These are phyloP conservation scores for Salvelinus alpinus DNA, from an alignment of 2,113 vertebrate genomes.

Conservation along the genomic window DNA sequence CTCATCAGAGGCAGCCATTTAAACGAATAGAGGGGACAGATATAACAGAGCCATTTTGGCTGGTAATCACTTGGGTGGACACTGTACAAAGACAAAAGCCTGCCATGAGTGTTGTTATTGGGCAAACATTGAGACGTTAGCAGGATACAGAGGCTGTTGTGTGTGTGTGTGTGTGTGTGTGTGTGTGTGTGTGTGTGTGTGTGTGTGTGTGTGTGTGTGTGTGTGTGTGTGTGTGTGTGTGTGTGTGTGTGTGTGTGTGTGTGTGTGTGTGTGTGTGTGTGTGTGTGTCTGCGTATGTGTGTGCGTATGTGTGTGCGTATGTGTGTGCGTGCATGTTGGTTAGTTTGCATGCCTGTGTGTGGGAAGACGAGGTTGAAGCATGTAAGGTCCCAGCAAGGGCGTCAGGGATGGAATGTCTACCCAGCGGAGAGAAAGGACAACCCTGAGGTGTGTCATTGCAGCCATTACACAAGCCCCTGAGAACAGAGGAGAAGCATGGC, in stretches of 20 bases:
- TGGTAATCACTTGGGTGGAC: constrained; percentile 8
- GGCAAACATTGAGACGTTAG: constrained; percentile 61
- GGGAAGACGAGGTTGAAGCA: background rate
- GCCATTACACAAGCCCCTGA: background rate
- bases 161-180: constrained; percentile 9
- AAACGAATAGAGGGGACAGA: constrained; percentile 26
- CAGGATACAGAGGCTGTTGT: constrained; percentile 32
- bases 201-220: background rate
- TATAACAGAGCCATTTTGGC: constrained; percentile 19
- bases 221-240: background rate
- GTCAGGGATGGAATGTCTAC: constrained; percentile 6
- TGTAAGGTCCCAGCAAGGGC: constrained; percentile 32
- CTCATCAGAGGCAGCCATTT: constrained; percentile 23
- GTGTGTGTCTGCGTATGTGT: background rate
- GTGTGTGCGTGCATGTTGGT: too few species aligned
- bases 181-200: too few species aligned
- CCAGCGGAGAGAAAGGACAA: constrained; percentile 42
- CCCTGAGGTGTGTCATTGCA: constrained; percentile 9
- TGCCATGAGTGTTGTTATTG: constrained; percentile 53
- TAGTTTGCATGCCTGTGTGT: background rate
- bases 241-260: constrained; percentile 29
- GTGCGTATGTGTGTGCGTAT: constrained; percentile 25
- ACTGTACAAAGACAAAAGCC: constrained; percentile 49
- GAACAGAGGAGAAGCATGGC: background rate
- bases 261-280: constrained; percentile 3